Conservation (phyloP, 2,797 vertebrate species). For the Remorina albescens region DNA sequence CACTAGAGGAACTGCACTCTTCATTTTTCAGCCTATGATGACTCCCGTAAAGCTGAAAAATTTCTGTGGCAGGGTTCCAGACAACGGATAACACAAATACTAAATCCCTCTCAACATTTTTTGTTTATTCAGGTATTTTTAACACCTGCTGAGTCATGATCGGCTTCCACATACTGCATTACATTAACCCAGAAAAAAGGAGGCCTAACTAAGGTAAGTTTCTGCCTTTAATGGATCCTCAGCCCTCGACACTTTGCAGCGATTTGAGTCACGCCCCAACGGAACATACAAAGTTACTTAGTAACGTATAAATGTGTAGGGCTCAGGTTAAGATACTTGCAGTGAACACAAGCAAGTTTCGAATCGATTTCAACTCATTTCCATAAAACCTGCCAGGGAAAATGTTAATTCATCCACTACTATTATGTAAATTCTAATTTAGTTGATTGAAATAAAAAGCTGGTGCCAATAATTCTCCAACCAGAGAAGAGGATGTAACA, state of each 20-base stretch:
- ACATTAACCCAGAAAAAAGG: neutral
- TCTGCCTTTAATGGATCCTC: neutral
- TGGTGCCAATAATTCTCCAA: slow-evolving; percentile 18
- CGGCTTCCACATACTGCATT: neutral
- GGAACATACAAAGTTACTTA: neutral
- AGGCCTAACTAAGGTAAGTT: neutral
- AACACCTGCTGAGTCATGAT: neutral
- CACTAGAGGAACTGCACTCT: no score
- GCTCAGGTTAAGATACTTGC: neutral
- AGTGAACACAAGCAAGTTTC: neutral
- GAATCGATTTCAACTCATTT: neutral
- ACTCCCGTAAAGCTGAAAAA: no score
- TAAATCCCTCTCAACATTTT: neutral
- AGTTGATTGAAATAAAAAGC: slow-evolving; percentile 6
- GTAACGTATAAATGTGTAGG: neutral
- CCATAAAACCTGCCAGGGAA: no score
- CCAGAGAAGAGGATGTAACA: neutral
- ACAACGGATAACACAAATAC: no score
- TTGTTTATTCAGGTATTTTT: neutral
- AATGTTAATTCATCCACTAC: neutral
- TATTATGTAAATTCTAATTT: neutral
- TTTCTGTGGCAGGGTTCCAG: no score
- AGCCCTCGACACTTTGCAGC: neutral
- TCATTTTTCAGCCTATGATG: no score
- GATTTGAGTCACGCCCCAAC: neutral